These are phyloP conservation scores for Coreoperca whiteheadi DNA, from an alignment of 2,113 vertebrate genomes.

Conservation along the genomic window DNA sequence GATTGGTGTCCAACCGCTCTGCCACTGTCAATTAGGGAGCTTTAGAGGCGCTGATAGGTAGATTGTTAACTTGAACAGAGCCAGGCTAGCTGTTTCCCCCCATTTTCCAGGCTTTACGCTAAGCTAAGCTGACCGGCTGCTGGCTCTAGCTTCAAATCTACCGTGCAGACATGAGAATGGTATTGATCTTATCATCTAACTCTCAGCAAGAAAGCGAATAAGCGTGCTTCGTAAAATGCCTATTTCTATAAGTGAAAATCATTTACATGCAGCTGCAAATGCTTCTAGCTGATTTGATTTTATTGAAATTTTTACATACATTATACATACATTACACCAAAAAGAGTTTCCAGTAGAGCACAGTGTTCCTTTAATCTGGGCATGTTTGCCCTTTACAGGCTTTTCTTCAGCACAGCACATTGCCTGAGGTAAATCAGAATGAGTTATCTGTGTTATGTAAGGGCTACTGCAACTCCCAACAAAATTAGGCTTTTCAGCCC, in stretches of 20 bases:
- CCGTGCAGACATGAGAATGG: not conserved
- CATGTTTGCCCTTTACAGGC: conserved; percentile 59
- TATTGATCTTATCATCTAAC: not conserved
- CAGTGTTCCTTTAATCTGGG: conserved; percentile 12
- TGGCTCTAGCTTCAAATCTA: not conserved
- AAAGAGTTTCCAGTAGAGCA: not conserved
- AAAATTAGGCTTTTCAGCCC: conserved; percentile 26
- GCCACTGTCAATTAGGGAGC: not conserved
- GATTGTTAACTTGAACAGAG: not conserved
- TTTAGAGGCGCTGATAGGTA: not conserved
- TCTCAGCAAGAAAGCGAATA: not conserved
- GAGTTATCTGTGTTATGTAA: conserved; percentile 61
- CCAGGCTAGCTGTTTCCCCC: not conserved
- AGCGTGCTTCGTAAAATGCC: not conserved
- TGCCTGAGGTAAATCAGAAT: conserved; percentile 54
- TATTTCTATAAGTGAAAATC: not conserved
- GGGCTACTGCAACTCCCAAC: not conserved
- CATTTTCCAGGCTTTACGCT: not conserved
- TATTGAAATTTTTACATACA: not conserved
- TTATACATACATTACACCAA: not conserved
- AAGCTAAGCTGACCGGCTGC: not conserved
- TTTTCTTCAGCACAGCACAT: conserved; percentile 18
- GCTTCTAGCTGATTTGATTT: not conserved
- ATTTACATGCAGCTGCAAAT: not conserved
- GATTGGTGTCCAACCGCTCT: too few relatives aligned